Percentiles rank a stretch among this genome's conserved stretches.
Conservation (phyloP, 1,140 invertebrate genomes). For the Hypsibius dujardini region DNA sequence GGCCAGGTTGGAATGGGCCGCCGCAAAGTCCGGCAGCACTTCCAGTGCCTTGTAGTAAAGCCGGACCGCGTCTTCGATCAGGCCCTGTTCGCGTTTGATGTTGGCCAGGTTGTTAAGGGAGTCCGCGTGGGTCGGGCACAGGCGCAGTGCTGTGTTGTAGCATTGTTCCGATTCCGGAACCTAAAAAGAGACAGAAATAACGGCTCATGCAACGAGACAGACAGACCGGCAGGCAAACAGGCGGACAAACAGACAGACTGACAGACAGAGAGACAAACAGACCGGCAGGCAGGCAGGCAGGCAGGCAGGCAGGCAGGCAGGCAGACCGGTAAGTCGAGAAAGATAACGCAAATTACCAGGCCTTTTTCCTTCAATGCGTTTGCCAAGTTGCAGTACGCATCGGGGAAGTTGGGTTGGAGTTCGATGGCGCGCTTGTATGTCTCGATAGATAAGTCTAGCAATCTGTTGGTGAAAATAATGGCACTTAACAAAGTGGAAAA, state of each 20-base stretch:
- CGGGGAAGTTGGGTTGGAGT: slow-evolving; percentile 93
- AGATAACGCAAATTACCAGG: slow-evolving; percentile 35
- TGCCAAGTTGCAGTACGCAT: slow-evolving; percentile 97
- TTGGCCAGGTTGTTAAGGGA: slow-evolving; percentile 93
- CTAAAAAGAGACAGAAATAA: slow-evolving; percentile 28
- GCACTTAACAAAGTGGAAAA: not conserved
- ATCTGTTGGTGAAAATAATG: slow-evolving; percentile 36
- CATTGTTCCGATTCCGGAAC: slow-evolving; percentile 92
- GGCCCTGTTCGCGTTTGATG: slow-evolving; percentile 57
- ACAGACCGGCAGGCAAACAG: slow-evolving; percentile 16
- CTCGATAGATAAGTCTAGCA: slow-evolving; percentile 95
- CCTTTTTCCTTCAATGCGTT: slow-evolving; percentile 98
- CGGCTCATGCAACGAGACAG: not conserved
- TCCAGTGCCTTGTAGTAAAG: slow-evolving; percentile 70
- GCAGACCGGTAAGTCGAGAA: slow-evolving; percentile 15
- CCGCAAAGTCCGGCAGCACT: slow-evolving; percentile 97
- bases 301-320: too few relatives aligned
- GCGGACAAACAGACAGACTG: not conserved
- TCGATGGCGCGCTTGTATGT: slow-evolving; percentile 93
- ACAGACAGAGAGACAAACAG: slow-evolving; percentile 16
- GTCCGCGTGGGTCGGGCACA: slow-evolving; percentile 95
- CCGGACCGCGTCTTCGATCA: slow-evolving; percentile 85
- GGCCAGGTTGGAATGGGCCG: slow-evolving; percentile 93
- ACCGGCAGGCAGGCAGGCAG: slow-evolving; percentile 14
- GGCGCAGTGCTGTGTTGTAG: slow-evolving; percentile 81